A percentile compares a stretch with the other conserved stretches of the same genome.
phyloP scores from a whole-genome alignment of 2,113 vertebrate species.

The Romanogobio albipinnatus region DNA sequence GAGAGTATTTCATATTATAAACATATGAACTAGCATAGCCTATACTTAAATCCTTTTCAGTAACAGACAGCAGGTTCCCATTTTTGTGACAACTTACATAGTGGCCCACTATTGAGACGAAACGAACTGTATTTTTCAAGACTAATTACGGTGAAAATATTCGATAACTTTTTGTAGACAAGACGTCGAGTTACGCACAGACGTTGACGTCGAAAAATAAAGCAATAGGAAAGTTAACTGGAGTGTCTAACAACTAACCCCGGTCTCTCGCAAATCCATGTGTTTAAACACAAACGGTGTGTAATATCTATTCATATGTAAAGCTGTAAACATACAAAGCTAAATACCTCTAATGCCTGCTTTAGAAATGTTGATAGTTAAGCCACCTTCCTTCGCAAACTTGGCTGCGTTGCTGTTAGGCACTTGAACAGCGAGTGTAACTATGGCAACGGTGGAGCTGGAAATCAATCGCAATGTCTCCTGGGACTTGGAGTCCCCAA shows the following conservation, averaged over 20 bases:
- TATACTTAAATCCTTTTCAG: no score
- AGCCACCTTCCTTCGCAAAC: background rate
- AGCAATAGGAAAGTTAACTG: background rate
- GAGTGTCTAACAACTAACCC: background rate
- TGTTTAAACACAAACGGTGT: background rate
- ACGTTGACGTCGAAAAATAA: background rate
- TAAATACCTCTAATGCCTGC: conserved; percentile 12
- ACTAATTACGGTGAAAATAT: background rate
- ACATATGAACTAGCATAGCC: no score
- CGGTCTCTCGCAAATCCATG: background rate
- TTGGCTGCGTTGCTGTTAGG: background rate
- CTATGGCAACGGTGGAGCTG: conserved; percentile 56
- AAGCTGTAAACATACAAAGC: background rate
- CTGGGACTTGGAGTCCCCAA: conserved; percentile 46
- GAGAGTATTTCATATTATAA: no score
- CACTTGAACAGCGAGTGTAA: background rate
- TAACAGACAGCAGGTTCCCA: no score
- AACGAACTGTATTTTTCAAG: background rate
- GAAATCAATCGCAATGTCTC: conserved; percentile 30
- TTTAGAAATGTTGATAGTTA: background rate
- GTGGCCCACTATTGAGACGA: background rate
- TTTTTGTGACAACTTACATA: background rate
- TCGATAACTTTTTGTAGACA: background rate
- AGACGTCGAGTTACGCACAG: background rate
- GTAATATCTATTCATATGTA: background rate